Percentiles rank a stretch among this genome's conserved stretches.
These are phyloP conservation scores for Meandrina meandrites DNA, from an alignment of 92 coral and sea anemone genomes.

Conservation along the genomic window DNA sequence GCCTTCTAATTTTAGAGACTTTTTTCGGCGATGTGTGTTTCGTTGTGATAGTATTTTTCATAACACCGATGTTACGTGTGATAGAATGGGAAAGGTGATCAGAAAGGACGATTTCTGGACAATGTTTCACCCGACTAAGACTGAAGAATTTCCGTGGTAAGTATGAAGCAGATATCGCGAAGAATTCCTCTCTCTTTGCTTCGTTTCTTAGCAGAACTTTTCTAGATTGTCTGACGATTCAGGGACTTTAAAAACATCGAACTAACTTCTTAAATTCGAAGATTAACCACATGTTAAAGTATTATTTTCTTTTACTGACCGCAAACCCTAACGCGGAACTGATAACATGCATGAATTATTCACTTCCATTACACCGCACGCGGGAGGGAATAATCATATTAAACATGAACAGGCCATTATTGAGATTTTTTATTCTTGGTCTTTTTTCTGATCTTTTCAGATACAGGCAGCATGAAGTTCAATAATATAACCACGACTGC, in stretches of 20 bases:
- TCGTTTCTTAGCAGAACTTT: background rate
- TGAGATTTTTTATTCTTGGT: background rate
- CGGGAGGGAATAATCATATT: background rate
- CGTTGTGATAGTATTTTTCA: background rate
- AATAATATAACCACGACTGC: background rate
- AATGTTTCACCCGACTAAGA: background rate
- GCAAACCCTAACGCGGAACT: background rate
- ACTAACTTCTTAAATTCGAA: background rate
- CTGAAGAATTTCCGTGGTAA: slow-evolving; percentile 50
- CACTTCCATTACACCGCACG: too few species aligned
- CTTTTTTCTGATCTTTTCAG: background rate
- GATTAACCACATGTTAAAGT: background rate
- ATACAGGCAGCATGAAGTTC: background rate
- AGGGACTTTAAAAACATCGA: background rate
- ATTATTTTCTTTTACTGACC: background rate
- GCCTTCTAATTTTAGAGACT: background rate
- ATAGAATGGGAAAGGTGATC: background rate
- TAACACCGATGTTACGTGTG: too few species aligned
- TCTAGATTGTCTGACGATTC: background rate
- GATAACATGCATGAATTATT: background rate
- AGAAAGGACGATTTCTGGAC: background rate
- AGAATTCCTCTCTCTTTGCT: slow-evolving; percentile 19
- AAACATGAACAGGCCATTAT: background rate
- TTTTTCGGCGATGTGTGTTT: background rate
- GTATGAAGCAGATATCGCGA: slow-evolving; percentile 18